phyloP scores from a whole-genome alignment of 2,888 invertebrate genomes.

The Cheilosia grossa region DNA sequence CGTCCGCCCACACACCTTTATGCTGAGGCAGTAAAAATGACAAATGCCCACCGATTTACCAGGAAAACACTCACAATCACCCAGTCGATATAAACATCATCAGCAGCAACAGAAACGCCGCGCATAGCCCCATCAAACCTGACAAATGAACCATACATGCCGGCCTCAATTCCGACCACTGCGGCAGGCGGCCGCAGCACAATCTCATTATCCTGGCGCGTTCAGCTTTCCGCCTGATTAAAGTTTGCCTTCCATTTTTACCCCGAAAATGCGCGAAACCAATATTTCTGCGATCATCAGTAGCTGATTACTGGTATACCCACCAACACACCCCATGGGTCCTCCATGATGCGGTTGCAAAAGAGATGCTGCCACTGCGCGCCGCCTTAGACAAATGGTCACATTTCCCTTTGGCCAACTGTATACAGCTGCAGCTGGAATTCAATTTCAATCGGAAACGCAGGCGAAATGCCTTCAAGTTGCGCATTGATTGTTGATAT shows the following conservation, averaged over 20 bases:
- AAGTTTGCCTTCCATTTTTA: constrained; percentile 25
- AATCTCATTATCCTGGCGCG: constrained; percentile 58
- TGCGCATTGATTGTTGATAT: constrained; percentile 71
- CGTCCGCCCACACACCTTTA: constrained; percentile 59
- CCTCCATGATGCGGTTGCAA: background rate
- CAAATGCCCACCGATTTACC: constrained; percentile 64
- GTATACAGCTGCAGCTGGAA: constrained; percentile 65
- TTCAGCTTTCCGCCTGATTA: constrained; percentile 62
- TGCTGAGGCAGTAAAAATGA: constrained; percentile 61
- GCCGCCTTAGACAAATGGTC: constrained; percentile 47
- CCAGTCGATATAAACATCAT: constrained; percentile 40
- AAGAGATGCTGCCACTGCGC: constrained; percentile 18
- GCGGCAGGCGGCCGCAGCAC: background rate
- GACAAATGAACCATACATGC: constrained; percentile 9
- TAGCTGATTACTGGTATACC: constrained; percentile 50
- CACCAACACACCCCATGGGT: constrained; percentile 40
- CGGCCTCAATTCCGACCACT: background rate
- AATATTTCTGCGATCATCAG: constrained; percentile 70
- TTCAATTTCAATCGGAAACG: constrained; percentile 73
- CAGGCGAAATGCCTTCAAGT: constrained; percentile 71
- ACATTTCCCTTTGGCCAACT: constrained; percentile 52
- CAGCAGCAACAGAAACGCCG: constrained; percentile 21
- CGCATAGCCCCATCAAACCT: constrained; percentile 27
- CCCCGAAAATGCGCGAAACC: constrained; percentile 52
- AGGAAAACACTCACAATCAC: constrained; percentile 53